Percentiles rank a stretch among this genome's conserved stretches.
phyloP scores from a whole-genome alignment of 2,797 vertebrate species.

The Chiloscyllium punctatum region DNA sequence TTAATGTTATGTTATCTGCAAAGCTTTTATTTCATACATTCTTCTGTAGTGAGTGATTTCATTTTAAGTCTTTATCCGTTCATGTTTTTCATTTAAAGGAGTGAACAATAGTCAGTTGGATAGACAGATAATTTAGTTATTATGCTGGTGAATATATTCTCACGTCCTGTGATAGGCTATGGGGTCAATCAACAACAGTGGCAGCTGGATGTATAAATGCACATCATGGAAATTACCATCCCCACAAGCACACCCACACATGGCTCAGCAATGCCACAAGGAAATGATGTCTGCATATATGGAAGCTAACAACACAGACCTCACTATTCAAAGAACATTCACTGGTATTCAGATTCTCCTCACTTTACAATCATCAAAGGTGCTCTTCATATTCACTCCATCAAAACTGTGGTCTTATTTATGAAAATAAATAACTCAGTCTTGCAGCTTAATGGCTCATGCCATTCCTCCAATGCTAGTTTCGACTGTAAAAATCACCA shows the following conservation, averaged over 20 bases:
- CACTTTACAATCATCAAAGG: constrained; percentile 9
- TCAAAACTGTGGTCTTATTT: neutral
- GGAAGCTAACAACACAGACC: neutral
- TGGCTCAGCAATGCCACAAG: neutral
- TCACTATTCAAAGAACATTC: neutral
- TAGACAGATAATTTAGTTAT: neutral
- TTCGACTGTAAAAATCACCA: neutral
- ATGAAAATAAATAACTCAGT: constrained; percentile 11
- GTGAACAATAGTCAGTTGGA: neutral
- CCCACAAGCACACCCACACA: constrained; percentile 4
- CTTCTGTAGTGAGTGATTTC: neutral
- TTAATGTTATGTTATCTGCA: neutral
- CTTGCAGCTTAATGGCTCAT: neutral
- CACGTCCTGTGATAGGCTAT: neutral
- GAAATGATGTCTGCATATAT: constrained; percentile 13
- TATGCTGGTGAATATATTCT: neutral
- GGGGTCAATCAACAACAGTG: neutral
- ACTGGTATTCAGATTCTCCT: neutral
- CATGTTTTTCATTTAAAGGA: neutral
- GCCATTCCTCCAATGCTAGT: neutral
- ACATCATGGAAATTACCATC: neutral
- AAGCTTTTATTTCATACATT: neutral
- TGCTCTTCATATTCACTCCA: constrained; percentile 7
- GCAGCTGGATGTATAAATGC: constrained; percentile 5
- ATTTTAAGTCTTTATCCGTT: neutral